These are phyloP conservation scores for Copsychus sechellarum DNA, from an alignment of 2,113 vertebrate species.

Conservation along the genomic window DNA sequence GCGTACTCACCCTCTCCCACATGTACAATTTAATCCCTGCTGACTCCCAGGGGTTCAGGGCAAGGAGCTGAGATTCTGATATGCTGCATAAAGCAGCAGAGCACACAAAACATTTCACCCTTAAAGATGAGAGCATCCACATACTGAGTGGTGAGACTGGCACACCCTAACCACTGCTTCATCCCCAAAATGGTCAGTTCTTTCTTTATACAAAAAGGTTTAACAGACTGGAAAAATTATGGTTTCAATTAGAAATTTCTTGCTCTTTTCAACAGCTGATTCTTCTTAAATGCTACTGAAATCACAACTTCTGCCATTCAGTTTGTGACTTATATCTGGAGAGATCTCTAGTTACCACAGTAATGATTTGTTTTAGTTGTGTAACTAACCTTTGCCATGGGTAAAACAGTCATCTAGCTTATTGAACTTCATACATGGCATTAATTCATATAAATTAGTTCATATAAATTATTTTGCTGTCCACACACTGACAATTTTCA, in stretches of 20 bases:
- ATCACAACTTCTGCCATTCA: not conserved
- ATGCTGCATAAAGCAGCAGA: not conserved
- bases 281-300: not conserved
- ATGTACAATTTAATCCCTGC: accelerated
- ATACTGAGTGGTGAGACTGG: not conserved
- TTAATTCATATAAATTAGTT: not conserved
- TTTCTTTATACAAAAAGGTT: not conserved
- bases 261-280: not conserved
- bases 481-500: not conserved
- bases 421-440: not conserved
- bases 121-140: not conserved
- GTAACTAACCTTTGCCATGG: not conserved
- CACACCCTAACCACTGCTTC: not conserved
- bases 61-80: not conserved
- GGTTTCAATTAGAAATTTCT: not conserved
- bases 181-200: not conserved
- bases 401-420: not conserved
- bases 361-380: not conserved
- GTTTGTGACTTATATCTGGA: not conserved
- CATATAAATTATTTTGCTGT: not conserved
- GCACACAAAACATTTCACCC: not conserved
- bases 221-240: not conserved
- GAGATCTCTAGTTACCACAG: not conserved
- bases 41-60: not conserved
- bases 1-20: too few relatives aligned